Base-by-base conservation (phyloP, 2,888 invertebrate genomes). In the Drymonia ruficornis region DNA sequence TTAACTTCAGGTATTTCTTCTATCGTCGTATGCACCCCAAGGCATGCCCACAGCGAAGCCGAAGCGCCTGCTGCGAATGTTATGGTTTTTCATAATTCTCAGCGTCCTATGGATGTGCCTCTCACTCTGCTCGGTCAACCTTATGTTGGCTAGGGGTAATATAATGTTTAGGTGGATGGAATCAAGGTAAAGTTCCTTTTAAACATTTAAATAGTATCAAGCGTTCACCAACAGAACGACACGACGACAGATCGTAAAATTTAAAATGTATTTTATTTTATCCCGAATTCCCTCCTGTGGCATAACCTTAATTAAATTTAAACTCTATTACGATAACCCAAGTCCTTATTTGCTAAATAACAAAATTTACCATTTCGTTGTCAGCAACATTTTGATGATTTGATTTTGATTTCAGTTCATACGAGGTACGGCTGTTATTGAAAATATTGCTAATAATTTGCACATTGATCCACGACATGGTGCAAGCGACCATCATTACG, bases 401-500 rank as follows among this genome's bases (percentile, higher is more conserved):
- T 52, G 16, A 7, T 36, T 48, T 0, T 49, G 0, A 54, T 74
- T 70, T 52, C 80, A 95, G 95, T 73, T 92, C 94, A 0, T 74
- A 80, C 46, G 84, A 91, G 75, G 72, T 93, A 46, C 85, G 91
- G 66, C 72, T 93, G 57, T 62, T 83, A 1, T 75, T 95, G 45
- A 95, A 96, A 86, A 85, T 95, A 36, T 75, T 95, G 8, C 83
- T 97, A 55, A 93, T 96, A 29, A 78, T 95, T 42, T 95, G 95
- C 63, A 96, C 96, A 11, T 81, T 96, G 57, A 95, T 95, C 84
- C 97, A 97, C 76, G 97, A 97, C 80, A 94, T 96, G 84, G 95
- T 97, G 52, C 96, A 97, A 84, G 96, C 96, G n/a, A 95, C 96
- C 4, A 94, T 97, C 51, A 94, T 97, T 63, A 95, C 96, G 31